Evolutionary conservation across 2,113 vertebrate species (phyloP).

Genomic region (Pelmatolapia mariae): DNA sequence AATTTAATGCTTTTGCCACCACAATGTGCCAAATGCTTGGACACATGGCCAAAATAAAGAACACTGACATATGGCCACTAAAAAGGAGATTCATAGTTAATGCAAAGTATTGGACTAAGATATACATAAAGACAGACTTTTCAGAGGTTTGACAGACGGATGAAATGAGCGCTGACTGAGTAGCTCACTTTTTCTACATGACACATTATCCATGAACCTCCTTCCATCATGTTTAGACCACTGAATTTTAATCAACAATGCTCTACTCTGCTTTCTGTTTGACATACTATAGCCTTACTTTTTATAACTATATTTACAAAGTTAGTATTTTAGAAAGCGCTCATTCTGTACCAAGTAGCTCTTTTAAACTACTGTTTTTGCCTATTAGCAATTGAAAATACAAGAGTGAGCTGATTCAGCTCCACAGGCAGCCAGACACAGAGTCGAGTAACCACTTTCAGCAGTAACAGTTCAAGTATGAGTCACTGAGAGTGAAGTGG

Average conservation of each 20-base stretch:
- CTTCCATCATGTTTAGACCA: not conserved
- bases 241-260: not conserved
- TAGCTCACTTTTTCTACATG: not conserved
- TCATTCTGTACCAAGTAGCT: not conserved
- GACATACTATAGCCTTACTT: not conserved
- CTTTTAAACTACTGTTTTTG: not conserved
- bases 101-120: not conserved
- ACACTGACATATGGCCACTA: not conserved
- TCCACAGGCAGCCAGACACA: constrained; percentile 8
- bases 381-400: not conserved
- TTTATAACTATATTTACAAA: not conserved
- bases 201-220: not conserved
- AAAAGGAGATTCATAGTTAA: not conserved
- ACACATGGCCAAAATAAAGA: not conserved
- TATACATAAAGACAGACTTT: not conserved
- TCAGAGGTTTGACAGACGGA: not conserved
- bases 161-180: not conserved
- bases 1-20: not conserved
- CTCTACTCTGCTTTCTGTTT: not conserved
- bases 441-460: constrained; percentile 50
- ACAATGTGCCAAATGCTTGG: not conserved
- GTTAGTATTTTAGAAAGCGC: not conserved
- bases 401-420: constrained; percentile 27
- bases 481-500: constrained; percentile 30
- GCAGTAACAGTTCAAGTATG: constrained; percentile 37